Evolutionary conservation across 2,113 vertebrate species (phyloP), one percentile per base, ranked within the genome.

Genomic region (Indicator indicator): DNA sequence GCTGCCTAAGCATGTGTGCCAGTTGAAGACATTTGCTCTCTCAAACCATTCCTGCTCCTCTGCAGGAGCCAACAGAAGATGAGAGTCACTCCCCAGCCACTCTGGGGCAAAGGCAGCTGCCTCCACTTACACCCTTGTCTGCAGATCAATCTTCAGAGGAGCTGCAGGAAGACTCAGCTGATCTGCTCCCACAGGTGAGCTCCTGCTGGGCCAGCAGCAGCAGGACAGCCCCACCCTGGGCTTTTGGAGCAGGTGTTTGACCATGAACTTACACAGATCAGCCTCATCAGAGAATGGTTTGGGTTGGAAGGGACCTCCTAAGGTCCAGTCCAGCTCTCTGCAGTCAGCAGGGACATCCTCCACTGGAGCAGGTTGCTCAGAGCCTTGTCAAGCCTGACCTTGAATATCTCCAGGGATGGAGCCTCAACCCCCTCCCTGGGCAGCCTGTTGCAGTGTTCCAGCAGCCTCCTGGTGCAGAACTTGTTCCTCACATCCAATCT

Each of bases 211-310:
- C 64, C 16, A 1, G 17, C 74, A 63, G 46, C 52, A 24, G 40
- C 21, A 17, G 79, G 33, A 40, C 56, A 69, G 63, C 16, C 75
- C 46, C 86, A 89, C 30, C 52, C 16, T 4, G 8, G 52, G 5
- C 40, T 71, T 12, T 78, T 21, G 65, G 23, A 38, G 67, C 42
- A 40, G 81, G 20, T 0, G 0, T 17, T 12, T 46, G 86, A 54
- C 23, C 54, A 18, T 2, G 1, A 60, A 1, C 12, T 1, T 2
- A 4, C 15, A 28, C 27, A 3, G 1, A 3, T 8, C 28, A 3
- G 40, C 50, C 27, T 38, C 62, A 12, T 26, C 50, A 52, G 50
- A 52, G 50, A 52, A 26, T 52, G 50, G 50, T 26, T 52, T 26
- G 48, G 21, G 21, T 50, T 50, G 50, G 50, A 52, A 52, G 50